Evolutionary conservation across 2,888 invertebrate genomes (phyloP).

Genomic region (Tanaodytes sp.): DNA sequence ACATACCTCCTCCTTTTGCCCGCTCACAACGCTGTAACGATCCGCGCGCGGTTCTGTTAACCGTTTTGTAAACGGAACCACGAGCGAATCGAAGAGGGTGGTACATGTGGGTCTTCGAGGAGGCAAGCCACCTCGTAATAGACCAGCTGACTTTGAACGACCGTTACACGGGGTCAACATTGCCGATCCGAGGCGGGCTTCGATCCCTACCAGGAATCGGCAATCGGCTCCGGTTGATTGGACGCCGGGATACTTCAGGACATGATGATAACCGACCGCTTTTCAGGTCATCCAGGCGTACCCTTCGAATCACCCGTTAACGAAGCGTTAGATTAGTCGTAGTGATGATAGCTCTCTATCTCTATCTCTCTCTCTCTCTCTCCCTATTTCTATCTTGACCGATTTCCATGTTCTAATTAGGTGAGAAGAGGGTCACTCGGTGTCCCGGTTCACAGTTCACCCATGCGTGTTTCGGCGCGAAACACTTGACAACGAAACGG

Average conservation of each 20-base stretch:
- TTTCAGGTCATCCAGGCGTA: constrained; percentile 29
- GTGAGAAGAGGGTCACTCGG: constrained; percentile 25
- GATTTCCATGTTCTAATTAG: constrained; percentile 67
- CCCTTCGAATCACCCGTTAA: constrained; percentile 35
- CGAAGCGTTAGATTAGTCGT: constrained; percentile 57
- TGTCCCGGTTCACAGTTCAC: constrained; percentile 37
- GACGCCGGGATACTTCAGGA: no score
- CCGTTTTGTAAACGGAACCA: not conserved
- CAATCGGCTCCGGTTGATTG: no score
- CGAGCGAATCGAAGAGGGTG: no score
- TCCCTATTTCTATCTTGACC: no score
- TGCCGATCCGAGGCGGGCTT: no score
- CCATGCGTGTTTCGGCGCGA: constrained; percentile 11
- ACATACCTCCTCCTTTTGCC: no score
- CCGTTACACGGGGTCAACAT: no score
- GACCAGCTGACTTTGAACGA: no score
- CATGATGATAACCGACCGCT: no score
- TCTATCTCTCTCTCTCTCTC: no score
- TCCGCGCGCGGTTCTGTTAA: constrained; percentile 8
- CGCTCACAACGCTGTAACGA: constrained; percentile 11
- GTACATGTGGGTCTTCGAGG: no score
- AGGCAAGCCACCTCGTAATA: not conserved
- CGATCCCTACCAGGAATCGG: no score
- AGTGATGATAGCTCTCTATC: constrained; percentile 65
- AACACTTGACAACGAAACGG: constrained; percentile 30